Percentiles rank a stretch among this genome's conserved stretches.
Evolutionary conservation across 2,888 invertebrate species (phyloP).

Genomic region (Aporophyla lueneburgensis): DNA sequence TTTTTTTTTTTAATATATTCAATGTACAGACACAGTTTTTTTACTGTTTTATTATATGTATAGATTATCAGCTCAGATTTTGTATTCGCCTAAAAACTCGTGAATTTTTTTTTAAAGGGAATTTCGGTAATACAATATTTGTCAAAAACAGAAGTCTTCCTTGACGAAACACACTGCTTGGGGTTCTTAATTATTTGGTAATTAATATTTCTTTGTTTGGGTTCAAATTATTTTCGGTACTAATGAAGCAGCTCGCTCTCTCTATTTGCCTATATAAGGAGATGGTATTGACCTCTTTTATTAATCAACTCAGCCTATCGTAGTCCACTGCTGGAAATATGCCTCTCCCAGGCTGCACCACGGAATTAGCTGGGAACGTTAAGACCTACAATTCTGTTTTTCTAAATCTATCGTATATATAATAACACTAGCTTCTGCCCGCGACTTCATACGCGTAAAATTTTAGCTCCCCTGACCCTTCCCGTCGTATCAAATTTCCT

Average conservation of each 20-base stretch:
- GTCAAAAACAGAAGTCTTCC: constrained; percentile 12
- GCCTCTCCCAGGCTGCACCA: too few species aligned
- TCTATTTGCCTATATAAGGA: neutral
- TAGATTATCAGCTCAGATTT: neutral
- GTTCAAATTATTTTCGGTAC: too few species aligned
- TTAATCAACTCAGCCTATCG: too few species aligned
- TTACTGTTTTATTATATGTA: too few species aligned
- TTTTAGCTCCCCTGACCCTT: too few species aligned
- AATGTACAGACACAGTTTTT: too few species aligned
- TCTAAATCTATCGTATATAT: too few species aligned
- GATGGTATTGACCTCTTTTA: neutral
- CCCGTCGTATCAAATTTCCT: too few species aligned
- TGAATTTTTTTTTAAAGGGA: neutral
- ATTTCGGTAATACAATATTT: constrained; percentile 2
- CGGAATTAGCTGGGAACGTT: neutral
- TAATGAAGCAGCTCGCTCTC: neutral
- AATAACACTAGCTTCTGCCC: too few species aligned
- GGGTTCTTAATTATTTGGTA: neutral
- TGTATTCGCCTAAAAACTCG: neutral
- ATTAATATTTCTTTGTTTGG: constrained; percentile 14
- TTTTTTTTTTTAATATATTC: too few species aligned
- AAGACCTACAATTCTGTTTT: neutral
- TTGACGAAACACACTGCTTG: neutral
- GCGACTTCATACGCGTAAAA: too few species aligned
- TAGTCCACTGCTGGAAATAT: too few species aligned